phyloP scores from a whole-genome alignment of 2,888 invertebrate species.

The Acrobasis suavella region DNA sequence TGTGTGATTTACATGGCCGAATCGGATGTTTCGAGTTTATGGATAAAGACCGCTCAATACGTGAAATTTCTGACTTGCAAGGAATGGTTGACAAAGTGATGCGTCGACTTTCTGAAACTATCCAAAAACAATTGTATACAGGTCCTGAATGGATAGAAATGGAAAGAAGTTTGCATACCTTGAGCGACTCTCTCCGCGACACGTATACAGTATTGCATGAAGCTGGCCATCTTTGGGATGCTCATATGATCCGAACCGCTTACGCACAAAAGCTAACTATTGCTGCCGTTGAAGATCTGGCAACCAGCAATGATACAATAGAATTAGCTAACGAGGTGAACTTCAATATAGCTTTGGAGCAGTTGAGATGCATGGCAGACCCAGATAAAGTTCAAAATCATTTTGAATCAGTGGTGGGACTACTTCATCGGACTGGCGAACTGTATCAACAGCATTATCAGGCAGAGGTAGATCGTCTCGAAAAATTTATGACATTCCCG shows the following conservation, averaged over 20 bases:
- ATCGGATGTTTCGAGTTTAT: conserved; percentile 37
- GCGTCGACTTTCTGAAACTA: conserved; percentile 35
- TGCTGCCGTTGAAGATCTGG: conserved; percentile 66
- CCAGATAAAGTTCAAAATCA: conserved; percentile 53
- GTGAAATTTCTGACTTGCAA: conserved; percentile 38
- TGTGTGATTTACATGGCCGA: conserved; percentile 48
- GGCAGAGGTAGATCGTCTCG: conserved; percentile 55
- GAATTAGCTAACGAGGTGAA: conserved; percentile 59
- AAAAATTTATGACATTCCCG: conserved; percentile 58
- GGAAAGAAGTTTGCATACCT: conserved; percentile 52
- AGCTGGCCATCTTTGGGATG: conserved; percentile 64
- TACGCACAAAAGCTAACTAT: conserved; percentile 62
- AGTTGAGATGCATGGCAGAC: conserved; percentile 53
- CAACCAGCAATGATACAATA: conserved; percentile 56
- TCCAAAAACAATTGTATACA: conserved; percentile 29
- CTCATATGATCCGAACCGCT: conserved; percentile 61
- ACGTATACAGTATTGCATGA: conserved; percentile 58
- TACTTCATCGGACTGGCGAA: conserved; percentile 51
- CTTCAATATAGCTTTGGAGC: conserved; percentile 61
- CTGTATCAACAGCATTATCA: conserved; percentile 56
- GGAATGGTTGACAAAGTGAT: conserved; percentile 44
- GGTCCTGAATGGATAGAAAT: conserved; percentile 42
- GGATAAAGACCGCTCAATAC: conserved; percentile 23
- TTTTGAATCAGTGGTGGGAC: conserved; percentile 40
- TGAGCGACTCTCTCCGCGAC: conserved; percentile 58